Conservation (phyloP, 2,113 vertebrate species). For the Phoxinus phoxinus region DNA sequence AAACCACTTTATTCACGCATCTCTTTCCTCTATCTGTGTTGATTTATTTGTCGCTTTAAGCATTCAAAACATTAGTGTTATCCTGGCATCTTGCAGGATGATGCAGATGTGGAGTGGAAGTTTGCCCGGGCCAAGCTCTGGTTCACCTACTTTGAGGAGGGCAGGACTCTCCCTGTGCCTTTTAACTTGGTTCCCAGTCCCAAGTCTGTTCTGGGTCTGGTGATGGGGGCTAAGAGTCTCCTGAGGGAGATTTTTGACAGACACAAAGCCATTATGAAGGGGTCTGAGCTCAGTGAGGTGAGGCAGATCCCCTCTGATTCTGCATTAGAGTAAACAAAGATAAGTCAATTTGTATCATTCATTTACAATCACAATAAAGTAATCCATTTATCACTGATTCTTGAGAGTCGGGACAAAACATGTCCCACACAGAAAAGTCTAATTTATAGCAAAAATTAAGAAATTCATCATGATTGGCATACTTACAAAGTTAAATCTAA, state of each 20-base stretch:
- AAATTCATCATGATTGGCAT: no score
- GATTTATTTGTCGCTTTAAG: background rate
- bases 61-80: background rate
- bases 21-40: background rate
- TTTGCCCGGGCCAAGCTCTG: slow-evolving; percentile 97
- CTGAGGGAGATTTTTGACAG: slow-evolving; percentile 72
- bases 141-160: slow-evolving; percentile 99
- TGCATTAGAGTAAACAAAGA: background rate
- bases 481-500: no score
- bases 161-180: slow-evolving; percentile 94
- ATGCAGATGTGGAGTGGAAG: slow-evolving; percentile 98
- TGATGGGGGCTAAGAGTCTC: slow-evolving; percentile 78
- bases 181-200: slow-evolving; percentile 97
- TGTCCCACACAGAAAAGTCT: no score
- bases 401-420: no score
- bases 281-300: slow-evolving; percentile 90
- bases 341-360: background rate
- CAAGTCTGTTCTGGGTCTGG: slow-evolving; percentile 86
- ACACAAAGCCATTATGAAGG: slow-evolving; percentile 74
- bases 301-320: slow-evolving; percentile 1
- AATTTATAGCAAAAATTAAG: no score
- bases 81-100: slow-evolving; percentile 77
- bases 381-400: background rate
- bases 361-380: background rate
- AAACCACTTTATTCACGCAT: background rate